Conservation (phyloP, 2,888 invertebrate species). For the Campoplex nolae region DNA sequence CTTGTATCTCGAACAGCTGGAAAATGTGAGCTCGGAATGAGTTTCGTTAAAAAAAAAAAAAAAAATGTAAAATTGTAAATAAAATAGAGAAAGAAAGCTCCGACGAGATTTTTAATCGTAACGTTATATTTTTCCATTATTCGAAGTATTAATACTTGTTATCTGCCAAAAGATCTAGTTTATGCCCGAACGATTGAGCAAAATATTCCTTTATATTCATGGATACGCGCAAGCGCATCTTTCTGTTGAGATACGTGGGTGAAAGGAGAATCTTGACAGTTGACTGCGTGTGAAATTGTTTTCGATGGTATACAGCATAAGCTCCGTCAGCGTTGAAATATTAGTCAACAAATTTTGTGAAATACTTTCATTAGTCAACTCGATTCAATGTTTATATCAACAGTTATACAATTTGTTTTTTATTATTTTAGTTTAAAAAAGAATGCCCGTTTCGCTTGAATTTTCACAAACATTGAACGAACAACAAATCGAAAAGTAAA, state of each 20-base stretch:
- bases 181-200: not conserved
- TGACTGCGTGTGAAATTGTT: conserved; percentile 20
- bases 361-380: no score
- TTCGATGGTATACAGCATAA: conserved; percentile 7
- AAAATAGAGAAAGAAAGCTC: not conserved
- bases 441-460: not conserved
- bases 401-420: no score
- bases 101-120: not conserved
- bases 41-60: not conserved
- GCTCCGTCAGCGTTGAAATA: not conserved
- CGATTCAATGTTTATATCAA: no score
- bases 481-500: not conserved
- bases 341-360: no score
- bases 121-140: conserved; percentile 1
- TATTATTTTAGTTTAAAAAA: not conserved
- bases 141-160: not conserved
- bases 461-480: not conserved
- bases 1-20: conserved; percentile 1
- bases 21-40: not conserved
- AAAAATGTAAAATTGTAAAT: not conserved
- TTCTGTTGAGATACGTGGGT: conserved; percentile 33
- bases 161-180: conserved; percentile 12
- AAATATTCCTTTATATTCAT: conserved; percentile 9
- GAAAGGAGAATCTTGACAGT: conserved; percentile 28
- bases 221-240: conserved; percentile 64